Evolutionary conservation across 2,888 invertebrate genomes (phyloP), one percentile per base, ranked within the genome.

Genomic region (Amblyteles armatorius): DNA sequence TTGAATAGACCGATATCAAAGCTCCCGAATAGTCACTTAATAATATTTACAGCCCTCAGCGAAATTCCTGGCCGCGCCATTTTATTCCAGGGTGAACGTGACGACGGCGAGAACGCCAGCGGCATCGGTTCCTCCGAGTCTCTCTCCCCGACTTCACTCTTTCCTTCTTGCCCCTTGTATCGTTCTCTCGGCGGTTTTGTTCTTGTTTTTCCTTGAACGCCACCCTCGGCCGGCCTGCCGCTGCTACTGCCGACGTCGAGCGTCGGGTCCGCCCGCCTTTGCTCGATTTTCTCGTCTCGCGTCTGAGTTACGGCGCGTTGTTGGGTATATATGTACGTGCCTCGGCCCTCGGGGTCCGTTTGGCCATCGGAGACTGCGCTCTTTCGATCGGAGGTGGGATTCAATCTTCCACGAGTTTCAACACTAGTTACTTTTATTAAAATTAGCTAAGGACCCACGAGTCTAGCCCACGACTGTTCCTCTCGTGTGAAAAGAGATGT

Each of bases 1-100:
- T 84, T 3, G 63, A 72, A 68, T 16, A 11, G 44, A 52, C 40
- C 71, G 65, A 63, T 55, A 78, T 88, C 88, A 57, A 89, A 90
- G 89, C 89, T 90, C 87, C 90, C 86, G 91, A 90, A 92, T 88
- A 89, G 91, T 92, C 91, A 90, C 89, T 91, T 91, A 90, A 89
- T 90, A 91, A 91, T 92, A 93, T 93, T 93, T 92, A 92, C 91
- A 91, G 90, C 90, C 91, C 90, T 91, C 83, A 86, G 90, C 88
- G 88, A 90, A 92, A 93, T 92, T 92, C 92, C 90, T 19, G 90
- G 87, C 89, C 87, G 89, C 88, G 90, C 90, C 90, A 91, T 91
- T 91, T 92, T 90, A 89, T 89, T 85, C 77, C 36, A 71, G 72
- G 72, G 36, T 55, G 33, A 48, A 29, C 73, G 67, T 55, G 69